Percentiles rank a stretch among this genome's conserved stretches.
Evolutionary conservation across 1,140 invertebrate species (phyloP).

Genomic region (Steinernema feltiae): DNA sequence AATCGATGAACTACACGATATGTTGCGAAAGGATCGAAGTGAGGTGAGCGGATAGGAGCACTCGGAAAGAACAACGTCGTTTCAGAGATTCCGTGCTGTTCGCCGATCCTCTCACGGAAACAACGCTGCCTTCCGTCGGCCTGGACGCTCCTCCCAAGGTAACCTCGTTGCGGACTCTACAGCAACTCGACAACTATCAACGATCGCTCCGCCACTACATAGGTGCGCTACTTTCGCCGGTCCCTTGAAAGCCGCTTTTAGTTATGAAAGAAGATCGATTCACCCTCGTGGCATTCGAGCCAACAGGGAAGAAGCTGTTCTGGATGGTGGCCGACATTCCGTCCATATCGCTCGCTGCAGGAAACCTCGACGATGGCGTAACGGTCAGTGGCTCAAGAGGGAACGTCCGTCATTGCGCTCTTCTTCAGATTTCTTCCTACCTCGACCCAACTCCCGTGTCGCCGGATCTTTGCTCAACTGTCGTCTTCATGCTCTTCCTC

Average conservation of each 20-base stretch:
- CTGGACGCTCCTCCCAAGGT: constrained; percentile 35
- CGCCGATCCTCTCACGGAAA: constrained; percentile 42
- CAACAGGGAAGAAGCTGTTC: constrained; percentile 35
- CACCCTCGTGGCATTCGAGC: constrained; percentile 49
- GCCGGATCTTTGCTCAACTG: constrained; percentile 30
- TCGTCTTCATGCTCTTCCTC: constrained; percentile 45
- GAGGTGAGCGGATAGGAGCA: constrained; percentile 23
- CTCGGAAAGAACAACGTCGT: background rate
- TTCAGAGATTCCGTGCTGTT: constrained; percentile 43
- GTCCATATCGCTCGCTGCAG: constrained; percentile 38
- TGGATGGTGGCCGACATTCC: constrained; percentile 52
- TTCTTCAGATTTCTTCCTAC: constrained; percentile 32
- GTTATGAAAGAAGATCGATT: constrained; percentile 49
- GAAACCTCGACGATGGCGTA: constrained; percentile 29
- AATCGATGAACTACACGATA: constrained; percentile 17
- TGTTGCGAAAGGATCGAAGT: constrained; percentile 41
- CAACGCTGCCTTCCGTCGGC: constrained; percentile 36
- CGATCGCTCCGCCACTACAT: constrained; percentile 47
- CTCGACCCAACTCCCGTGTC: constrained; percentile 37
- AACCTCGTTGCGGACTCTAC: constrained; percentile 41
- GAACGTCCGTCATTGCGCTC: background rate
- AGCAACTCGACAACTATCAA: constrained; percentile 42
- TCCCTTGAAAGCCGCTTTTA: constrained; percentile 20
- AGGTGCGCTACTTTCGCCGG: constrained; percentile 33
- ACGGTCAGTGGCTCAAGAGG: constrained; percentile 13